phyloP scores from a whole-genome alignment of 2,113 vertebrate species.

The Takifugu flavidus region DNA sequence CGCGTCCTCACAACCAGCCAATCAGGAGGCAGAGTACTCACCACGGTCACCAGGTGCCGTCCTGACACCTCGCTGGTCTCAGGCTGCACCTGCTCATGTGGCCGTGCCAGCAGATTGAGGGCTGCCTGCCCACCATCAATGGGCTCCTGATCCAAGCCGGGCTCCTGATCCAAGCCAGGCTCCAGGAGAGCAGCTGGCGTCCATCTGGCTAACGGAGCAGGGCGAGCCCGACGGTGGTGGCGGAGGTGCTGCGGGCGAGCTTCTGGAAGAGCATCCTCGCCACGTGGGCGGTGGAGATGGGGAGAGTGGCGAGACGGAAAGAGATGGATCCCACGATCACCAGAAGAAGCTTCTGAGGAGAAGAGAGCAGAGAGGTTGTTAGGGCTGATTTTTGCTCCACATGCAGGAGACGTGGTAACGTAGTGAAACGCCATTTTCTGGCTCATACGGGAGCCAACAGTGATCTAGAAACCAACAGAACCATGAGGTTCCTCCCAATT shows the following conservation, averaged over 20 bases:
- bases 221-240: neutral
- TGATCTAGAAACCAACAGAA: too few relatives aligned
- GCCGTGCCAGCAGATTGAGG: conserved; percentile 17
- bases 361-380: neutral
- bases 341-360: conserved; percentile 45
- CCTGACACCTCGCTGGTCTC: conserved; percentile 32
- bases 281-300: conserved; percentile 11
- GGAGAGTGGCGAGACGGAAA: conserved; percentile 16
- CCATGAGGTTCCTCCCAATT: too few relatives aligned
- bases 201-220: neutral
- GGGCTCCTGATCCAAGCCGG: neutral
- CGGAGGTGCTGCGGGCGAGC: neutral
- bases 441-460: too few relatives aligned
- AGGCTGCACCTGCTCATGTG: conserved; percentile 17
- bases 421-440: too few relatives aligned
- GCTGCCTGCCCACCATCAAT: neutral
- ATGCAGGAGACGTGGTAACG: too few relatives aligned
- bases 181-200: neutral
- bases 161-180: conserved; percentile 14
- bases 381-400: too few relatives aligned
- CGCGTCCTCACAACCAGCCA: too few relatives aligned
- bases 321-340: conserved; percentile 13
- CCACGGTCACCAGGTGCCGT: conserved; percentile 59
- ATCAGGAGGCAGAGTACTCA: conserved; percentile 35
- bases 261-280: neutral